Evolutionary conservation across 2,888 invertebrate species (phyloP).

Genomic region (Hipparchia semele): DNA sequence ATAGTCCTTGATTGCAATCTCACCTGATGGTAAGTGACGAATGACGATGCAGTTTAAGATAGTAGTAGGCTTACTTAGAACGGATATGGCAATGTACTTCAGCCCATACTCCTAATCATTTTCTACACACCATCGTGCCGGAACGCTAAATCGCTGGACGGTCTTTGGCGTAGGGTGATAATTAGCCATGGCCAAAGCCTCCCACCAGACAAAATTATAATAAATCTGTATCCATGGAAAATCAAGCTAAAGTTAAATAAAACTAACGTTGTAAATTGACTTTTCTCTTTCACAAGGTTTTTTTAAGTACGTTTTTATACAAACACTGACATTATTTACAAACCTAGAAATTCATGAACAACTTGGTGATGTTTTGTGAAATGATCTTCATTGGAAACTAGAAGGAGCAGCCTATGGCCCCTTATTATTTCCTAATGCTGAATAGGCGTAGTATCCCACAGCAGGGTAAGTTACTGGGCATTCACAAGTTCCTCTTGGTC

Average conservation of each 20-base stretch:
- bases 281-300: neutral
- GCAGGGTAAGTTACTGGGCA: conserved; percentile 77
- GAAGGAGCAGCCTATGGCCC: conserved; percentile 70
- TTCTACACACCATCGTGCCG: too few species aligned
- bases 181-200: too few species aligned
- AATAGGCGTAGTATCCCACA: conserved; percentile 79
- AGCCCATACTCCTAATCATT: too few species aligned
- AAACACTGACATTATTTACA: neutral
- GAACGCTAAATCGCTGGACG: too few species aligned
- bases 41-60: too few species aligned
- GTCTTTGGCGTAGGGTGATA: too few species aligned
- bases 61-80: too few species aligned
- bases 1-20: too few species aligned
- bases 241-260: neutral
- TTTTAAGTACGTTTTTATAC: conserved; percentile 14
- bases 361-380: neutral
- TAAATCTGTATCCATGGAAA: neutral
- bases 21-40: too few species aligned
- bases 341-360: neutral
- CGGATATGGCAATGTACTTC: too few species aligned
- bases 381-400: neutral
- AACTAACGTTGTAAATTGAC: neutral
- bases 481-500: conserved; percentile 84
- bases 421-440: conserved; percentile 81
- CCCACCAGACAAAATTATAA: too few species aligned